Base-by-base conservation (phyloP, 1,140 invertebrate species). In the Andricus grossulariae region DNA sequence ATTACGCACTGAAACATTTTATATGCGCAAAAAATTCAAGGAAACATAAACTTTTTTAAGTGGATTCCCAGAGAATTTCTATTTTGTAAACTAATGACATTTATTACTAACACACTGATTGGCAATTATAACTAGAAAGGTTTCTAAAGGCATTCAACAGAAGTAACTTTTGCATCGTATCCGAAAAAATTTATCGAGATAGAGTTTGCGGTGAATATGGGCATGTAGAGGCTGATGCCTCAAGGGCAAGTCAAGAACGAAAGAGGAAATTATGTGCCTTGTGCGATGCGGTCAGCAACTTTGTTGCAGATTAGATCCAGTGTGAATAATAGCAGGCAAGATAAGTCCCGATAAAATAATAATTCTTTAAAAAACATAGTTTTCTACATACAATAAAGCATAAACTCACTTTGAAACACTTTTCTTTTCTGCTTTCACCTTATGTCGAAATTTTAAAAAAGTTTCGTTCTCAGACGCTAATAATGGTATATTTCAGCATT, bases 301-400 rank as follows among this genome's bases (percentile, higher is more conserved):
- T 84, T 84, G 87, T 88, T 84, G 83, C 71, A 85, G 83, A 86
- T 87, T 86, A 85, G 83, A 82, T 81, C 80, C 75, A 50, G 74
- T 32, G 80, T 82, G 84, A 86, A 83, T 86, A 82, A 86, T 76
- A 82, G 83, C 82, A 86, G 83, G 86, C 85, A 88, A 83, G 83
- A 81, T 71, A 76, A 79, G 80, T 25, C 57, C 52, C 71, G 74
- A 79, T 74, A 77, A 82, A 82, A 76, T 45, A 11, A 45, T 45
- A 45, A 45, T 45, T 45, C 39, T 45, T 10, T 45, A 11, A 45
- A 45, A 45, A 45, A 45, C 10, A 45, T 45, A 45, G 39, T 45
- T 45, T 45, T 45, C 81, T 72, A 75, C 74, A 18, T 50, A 78
- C 50, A 73, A 82, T 81, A 85, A 81, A 73, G 79, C 72, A 77